phyloP scores from a whole-genome alignment of 2,888 invertebrate genomes.

The Pyrgus malvae region DNA sequence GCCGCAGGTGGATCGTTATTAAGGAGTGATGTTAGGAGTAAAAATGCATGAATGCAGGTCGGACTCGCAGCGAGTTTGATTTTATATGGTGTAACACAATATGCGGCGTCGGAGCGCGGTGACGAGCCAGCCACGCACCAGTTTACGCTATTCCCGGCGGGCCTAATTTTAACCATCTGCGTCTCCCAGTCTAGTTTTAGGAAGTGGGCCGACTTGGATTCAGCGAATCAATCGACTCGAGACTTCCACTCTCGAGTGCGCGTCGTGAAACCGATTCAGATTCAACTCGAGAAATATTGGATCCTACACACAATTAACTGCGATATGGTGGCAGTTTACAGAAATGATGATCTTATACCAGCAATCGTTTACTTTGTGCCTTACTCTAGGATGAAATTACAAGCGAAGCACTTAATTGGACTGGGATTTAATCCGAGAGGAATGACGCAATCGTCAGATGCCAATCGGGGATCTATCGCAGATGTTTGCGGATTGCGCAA shows the following conservation, averaged over 20 bases:
- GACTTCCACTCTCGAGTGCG: constrained; percentile 38
- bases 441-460: constrained; percentile 62
- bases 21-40: constrained; percentile 17
- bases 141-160: constrained; percentile 78
- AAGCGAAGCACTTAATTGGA: constrained; percentile 62
- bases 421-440: constrained; percentile 52
- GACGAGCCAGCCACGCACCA: constrained; percentile 61
- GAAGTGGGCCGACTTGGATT: constrained; percentile 73
- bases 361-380: constrained; percentile 30
- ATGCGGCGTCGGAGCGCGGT: constrained; percentile 58
- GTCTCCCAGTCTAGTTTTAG: constrained; percentile 78
- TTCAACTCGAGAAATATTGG: constrained; percentile 18
- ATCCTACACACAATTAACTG: constrained; percentile 21
- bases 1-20: constrained; percentile 20
- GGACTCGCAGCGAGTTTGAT: constrained; percentile 31
- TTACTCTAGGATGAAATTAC: constrained; percentile 47
- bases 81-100: constrained; percentile 73
- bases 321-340: constrained; percentile 31
- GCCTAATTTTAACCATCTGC: constrained; percentile 81
- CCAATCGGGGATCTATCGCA: constrained; percentile 69
- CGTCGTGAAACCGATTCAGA: constrained; percentile 17
- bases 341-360: constrained; percentile 31
- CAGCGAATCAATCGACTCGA: constrained; percentile 57
- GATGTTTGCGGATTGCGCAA: constrained; percentile 67
- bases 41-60: constrained; percentile 5